Base-by-base conservation (phyloP, 64 coral and sea anemone genomes). In the Pocillopora damicornis region DNA sequence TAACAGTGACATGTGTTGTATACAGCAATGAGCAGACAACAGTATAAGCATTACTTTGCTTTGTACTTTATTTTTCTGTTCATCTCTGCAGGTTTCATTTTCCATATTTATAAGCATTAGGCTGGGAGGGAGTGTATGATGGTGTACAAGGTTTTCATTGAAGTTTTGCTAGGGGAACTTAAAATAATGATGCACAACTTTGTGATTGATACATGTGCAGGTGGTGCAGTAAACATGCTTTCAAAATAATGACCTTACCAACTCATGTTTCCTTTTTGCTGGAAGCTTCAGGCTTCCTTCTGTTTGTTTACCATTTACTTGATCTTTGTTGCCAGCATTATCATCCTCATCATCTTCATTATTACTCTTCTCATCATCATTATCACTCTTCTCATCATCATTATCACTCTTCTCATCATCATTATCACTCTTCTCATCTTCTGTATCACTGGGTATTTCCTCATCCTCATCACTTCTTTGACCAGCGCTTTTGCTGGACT, bases 381-480 rank as follows among this genome's bases (percentile, higher is more conserved):
- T 90, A 77, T 96, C 91, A 83, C 94, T 96, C 77, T 96, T 90
- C 76, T 96, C 94, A 42, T 96, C 86, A 34, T 62, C 85, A 62
- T 96, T 30, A 30, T 30, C 30, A 30, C 30, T 30, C n/a, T n/a
- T n/a, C 65, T 93, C 91, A 81, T 82, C 58, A 78, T 84, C 94
- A 77, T 74, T 75, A 81, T 96, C 82, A 88, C 91, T 84, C 36
- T 83, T 72, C 75, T 92, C 94, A 81, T 90, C 77, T 87, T 96
- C 94, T 57, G 86, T 90, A 77, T 96, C 91, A 83, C 94, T 96
- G 10, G 87, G 73, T 20, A 96, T 96, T 82, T 96, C 94, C 76
- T 96, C 94, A 42, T 96, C 86, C 42, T 62, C 85, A 62, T 96
- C 88, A 80, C 35, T 61, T 1, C 72, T 20, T 15, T 83, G 74